A percentile compares a stretch with the other conserved stretches of the same genome.
Evolutionary conservation across 2,888 invertebrate species (phyloP).

Genomic region (Azorinus chamasolen): DNA sequence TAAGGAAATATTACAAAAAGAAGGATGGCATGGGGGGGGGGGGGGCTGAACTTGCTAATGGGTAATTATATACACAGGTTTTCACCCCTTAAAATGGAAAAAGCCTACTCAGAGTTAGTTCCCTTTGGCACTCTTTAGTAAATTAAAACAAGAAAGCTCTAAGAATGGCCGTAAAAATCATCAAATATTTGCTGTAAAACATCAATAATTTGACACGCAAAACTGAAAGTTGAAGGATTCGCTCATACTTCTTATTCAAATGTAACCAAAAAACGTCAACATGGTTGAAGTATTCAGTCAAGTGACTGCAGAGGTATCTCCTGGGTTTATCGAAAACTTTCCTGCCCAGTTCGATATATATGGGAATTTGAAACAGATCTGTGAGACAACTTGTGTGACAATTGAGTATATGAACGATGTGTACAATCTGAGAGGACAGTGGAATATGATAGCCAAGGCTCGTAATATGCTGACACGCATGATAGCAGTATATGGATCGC

Average conservation of each 20-base stretch:
- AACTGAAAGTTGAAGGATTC: not conserved
- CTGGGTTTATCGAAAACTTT: constrained; percentile 63
- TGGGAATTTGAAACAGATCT: constrained; percentile 66
- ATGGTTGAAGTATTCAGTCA: constrained; percentile 67
- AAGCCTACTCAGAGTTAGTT: constrained; percentile 5
- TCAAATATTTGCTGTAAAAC: constrained; percentile 51
- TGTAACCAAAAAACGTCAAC: constrained; percentile 4
- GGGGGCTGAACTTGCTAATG: too few relatives aligned
- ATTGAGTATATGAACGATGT: constrained; percentile 30
- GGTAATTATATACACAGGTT: too few relatives aligned
- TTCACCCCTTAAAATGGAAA: too few relatives aligned
- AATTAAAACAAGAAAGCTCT: not conserved
- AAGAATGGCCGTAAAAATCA: constrained; percentile 23
- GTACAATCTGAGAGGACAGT: constrained; percentile 62
- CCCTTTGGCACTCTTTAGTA: constrained; percentile 7
- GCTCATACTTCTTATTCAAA: not conserved
- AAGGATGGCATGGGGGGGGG: too few relatives aligned
- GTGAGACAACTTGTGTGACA: constrained; percentile 67
- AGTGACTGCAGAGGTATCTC: constrained; percentile 68
- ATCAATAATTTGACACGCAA: constrained; percentile 25
- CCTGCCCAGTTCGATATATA: constrained; percentile 69
- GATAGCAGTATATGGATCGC: constrained; percentile 62
- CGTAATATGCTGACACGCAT: constrained; percentile 67
- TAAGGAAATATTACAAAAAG: too few relatives aligned
- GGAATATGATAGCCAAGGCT: constrained; percentile 66